Evolutionary conservation across 2,888 invertebrate genomes (phyloP).

Genomic region (Drymonia ruficornis): DNA sequence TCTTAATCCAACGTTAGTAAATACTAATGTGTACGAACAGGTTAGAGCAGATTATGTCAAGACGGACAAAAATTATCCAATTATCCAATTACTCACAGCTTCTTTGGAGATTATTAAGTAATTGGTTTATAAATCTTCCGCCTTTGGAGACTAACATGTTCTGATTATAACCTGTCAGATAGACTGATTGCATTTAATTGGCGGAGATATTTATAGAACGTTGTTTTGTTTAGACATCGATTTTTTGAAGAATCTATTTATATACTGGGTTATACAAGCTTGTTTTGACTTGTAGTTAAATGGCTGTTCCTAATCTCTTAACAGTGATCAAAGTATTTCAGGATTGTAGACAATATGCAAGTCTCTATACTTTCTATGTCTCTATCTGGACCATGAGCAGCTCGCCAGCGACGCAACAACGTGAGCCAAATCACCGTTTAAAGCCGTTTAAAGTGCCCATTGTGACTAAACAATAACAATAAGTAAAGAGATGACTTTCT

Average conservation of each 20-base stretch:
- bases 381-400: slow-evolving; percentile 40
- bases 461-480: slow-evolving; percentile 55
- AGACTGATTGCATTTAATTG: background rate
- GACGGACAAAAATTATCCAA: background rate
- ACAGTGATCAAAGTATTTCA: too few relatives aligned
- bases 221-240: background rate
- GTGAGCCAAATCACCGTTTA: slow-evolving; percentile 34
- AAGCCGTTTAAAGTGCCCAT: slow-evolving; percentile 47
- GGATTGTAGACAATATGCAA: slow-evolving; percentile 36
- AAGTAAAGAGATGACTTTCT: slow-evolving; percentile 56
- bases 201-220: background rate
- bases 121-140: slow-evolving; percentile 4
- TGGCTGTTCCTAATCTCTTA: too few relatives aligned
- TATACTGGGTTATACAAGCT: too few relatives aligned
- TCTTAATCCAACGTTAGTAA: background rate
- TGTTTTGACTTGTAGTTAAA: too few relatives aligned
- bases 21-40: background rate
- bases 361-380: slow-evolving; percentile 40
- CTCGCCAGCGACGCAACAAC: slow-evolving; percentile 8
- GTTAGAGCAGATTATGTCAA: slow-evolving; percentile 7
- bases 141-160: slow-evolving; percentile 1
- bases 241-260: too few relatives aligned
- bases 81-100: slow-evolving; percentile 6
- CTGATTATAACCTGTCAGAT: slow-evolving; percentile 4
- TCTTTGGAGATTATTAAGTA: slow-evolving; percentile 6